A percentile compares a stretch with the other conserved stretches of the same genome.
These are phyloP conservation scores for Chrysemys picta DNA, from an alignment of 2,113 vertebrate genomes.

Conservation along the genomic window DNA sequence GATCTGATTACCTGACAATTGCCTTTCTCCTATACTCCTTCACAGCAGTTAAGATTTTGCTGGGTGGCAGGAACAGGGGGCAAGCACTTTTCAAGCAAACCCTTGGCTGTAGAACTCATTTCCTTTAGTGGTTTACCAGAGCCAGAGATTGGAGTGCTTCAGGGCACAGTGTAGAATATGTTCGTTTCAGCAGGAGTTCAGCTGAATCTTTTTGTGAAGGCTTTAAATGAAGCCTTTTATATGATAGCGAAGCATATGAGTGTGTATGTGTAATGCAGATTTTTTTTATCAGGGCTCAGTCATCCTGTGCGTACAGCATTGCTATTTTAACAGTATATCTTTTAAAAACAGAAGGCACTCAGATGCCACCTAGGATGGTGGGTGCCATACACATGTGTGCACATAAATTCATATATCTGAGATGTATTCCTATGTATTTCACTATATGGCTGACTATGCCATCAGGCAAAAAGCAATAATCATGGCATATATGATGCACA, in stretches of 20 bases:
- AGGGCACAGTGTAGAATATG: not conserved
- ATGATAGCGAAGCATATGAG: not conserved
- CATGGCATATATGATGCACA: not conserved
- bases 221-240: not conserved
- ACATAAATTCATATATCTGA: not conserved
- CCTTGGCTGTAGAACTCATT: not conserved
- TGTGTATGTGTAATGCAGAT: not conserved
- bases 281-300: not conserved
- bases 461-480: not conserved
- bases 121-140: not conserved
- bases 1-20: not conserved
- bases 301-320: not conserved
- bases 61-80: not conserved
- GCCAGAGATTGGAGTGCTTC: not conserved
- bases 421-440: not conserved
- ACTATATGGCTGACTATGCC: accelerated
- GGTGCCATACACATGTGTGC: not conserved
- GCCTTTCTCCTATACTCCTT: not conserved
- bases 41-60: not conserved
- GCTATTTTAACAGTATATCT: not conserved
- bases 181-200: not conserved
- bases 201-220: not conserved
- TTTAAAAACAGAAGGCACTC: not conserved
- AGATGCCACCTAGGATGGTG: not conserved
- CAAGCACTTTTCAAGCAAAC: not conserved